Percentiles rank a stretch among this genome's conserved stretches.
Evolutionary conservation across 2,797 vertebrate species (phyloP).

Genomic region (Anguilla obscura): DNA sequence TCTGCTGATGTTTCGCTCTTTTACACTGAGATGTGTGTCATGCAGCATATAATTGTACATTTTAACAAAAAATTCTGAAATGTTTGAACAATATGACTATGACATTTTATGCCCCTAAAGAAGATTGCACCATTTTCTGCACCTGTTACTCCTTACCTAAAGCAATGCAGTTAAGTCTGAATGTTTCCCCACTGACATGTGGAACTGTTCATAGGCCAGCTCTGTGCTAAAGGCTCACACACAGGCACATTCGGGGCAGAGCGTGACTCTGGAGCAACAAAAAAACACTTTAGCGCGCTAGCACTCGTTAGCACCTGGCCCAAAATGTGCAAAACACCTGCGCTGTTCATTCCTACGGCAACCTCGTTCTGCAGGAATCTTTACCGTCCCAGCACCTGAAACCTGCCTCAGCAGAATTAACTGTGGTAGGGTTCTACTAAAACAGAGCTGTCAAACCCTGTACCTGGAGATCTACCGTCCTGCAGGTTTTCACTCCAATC

Average conservation of each 20-base stretch:
- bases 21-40: background rate
- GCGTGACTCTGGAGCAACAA: background rate
- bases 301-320: background rate
- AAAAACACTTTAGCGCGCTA: background rate
- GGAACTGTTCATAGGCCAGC: background rate
- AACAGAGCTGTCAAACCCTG: no score
- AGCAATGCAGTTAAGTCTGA: background rate
- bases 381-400: background rate
- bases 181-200: background rate
- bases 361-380: no score
- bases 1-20: background rate
- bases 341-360: background rate
- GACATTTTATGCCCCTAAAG: background rate
- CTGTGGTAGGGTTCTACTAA: background rate
- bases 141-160: background rate
- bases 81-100: background rate
- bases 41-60: no score
- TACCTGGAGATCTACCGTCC: no score
- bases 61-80: background rate
- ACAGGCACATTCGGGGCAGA: background rate
- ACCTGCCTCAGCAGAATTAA: background rate
- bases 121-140: background rate
- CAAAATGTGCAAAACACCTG: background rate
- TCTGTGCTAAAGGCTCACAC: background rate
- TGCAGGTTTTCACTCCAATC: no score